Evolutionary conservation across 2,113 vertebrate species (phyloP).

Genomic region (Chrysemys picta): DNA sequence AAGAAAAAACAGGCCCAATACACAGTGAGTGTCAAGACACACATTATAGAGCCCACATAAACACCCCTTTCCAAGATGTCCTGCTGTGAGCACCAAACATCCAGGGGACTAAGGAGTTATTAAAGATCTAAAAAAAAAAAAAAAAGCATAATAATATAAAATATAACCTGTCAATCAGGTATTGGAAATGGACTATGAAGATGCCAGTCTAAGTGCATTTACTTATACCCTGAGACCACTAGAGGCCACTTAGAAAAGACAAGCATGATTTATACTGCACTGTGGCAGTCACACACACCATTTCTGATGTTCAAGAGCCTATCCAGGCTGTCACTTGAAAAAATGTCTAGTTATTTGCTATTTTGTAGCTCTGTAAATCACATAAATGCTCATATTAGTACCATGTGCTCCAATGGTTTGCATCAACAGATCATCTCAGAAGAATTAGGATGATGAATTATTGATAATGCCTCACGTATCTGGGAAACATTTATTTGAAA

Average conservation of each 20-base stretch:
- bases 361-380: conserved; percentile 74
- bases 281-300: conserved; percentile 36
- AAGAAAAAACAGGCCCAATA: accelerated
- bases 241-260: conserved; percentile 23
- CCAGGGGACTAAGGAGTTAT: conserved; percentile 37
- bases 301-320: conserved; percentile 48
- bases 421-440: conserved; percentile 70
- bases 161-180: conserved; percentile 44
- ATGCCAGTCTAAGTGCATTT: conserved; percentile 42
- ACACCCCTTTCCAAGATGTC: background rate
- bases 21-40: background rate
- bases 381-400: conserved; percentile 69
- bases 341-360: conserved; percentile 73
- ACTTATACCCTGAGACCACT: conserved; percentile 52
- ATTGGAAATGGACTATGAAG: conserved; percentile 55
- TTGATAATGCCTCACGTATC: conserved; percentile 60
- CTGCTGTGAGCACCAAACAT: background rate
- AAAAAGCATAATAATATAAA: conserved; percentile 40
- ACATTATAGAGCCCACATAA: background rate
- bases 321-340: conserved; percentile 40
- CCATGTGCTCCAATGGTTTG: conserved; percentile 62
- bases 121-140: background rate
- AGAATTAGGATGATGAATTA: conserved; percentile 66
- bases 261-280: conserved; percentile 39
- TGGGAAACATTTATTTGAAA: conserved; percentile 69